Evolutionary conservation across 2,888 invertebrate genomes (phyloP).

Genomic region (Cephus sareptanus): DNA sequence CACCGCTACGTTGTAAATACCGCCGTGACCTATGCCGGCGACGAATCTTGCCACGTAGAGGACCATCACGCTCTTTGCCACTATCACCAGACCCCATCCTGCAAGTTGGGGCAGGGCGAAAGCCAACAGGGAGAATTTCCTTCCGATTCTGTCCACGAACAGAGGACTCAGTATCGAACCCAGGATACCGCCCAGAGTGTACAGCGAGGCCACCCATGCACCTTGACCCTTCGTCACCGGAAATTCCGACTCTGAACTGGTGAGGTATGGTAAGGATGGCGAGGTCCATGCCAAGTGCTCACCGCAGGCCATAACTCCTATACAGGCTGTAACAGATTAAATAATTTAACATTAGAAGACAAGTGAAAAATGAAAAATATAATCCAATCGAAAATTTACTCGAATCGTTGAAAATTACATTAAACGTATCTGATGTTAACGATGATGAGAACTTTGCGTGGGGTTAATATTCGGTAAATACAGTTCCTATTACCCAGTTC

Average conservation of each 20-base stretch:
- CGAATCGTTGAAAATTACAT: no score
- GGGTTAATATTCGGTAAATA: no score
- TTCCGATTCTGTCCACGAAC: conserved; percentile 49
- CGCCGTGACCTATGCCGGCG: conserved; percentile 66
- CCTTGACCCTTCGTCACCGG: conserved; percentile 48
- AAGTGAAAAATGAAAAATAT: neutral
- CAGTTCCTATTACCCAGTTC: no score
- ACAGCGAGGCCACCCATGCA: conserved; percentile 55
- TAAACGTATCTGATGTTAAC: no score
- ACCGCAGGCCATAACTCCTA: conserved; percentile 53
- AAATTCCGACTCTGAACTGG: conserved; percentile 40
- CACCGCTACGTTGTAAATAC: conserved; percentile 67
- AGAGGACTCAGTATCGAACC: conserved; percentile 49
- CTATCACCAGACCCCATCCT: conserved; percentile 53
- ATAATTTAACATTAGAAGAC: neutral
- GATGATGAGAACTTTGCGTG: no score
- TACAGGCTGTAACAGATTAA: conserved; percentile 40
- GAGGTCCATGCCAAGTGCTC: conserved; percentile 57
- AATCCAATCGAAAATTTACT: neutral
- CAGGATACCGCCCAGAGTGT: conserved; percentile 49
- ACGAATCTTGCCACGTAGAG: conserved; percentile 65
- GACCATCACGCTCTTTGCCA: conserved; percentile 37
- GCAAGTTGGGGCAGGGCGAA: conserved; percentile 50
- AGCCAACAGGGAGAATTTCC: conserved; percentile 49
- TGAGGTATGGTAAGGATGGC: conserved; percentile 51